phyloP scores from a whole-genome alignment of 2,797 vertebrate species.

The Acrocephalus scirpaceus region DNA sequence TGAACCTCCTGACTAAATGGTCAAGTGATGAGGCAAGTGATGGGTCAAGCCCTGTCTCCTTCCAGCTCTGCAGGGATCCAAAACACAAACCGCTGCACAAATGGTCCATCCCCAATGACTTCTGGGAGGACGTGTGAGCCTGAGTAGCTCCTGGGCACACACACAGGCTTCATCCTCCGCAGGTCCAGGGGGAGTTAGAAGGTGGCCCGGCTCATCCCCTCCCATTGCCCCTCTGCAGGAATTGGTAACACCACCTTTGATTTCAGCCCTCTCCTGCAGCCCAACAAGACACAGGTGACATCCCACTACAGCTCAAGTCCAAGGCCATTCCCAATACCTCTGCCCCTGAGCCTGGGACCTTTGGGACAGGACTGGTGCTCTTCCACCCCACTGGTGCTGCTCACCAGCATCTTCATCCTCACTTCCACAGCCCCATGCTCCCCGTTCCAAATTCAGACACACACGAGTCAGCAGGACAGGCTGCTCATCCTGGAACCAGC shows the following conservation, averaged over 20 bases:
- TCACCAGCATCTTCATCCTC: background rate
- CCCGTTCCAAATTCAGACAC: background rate
- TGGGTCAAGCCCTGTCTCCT: background rate
- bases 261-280: background rate
- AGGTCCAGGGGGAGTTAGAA: background rate
- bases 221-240: fast-evolving
- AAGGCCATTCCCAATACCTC: background rate
- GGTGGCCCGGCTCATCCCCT: background rate
- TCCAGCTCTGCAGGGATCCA: background rate
- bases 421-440: background rate
- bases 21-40: background rate
- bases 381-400: background rate
- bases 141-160: background rate
- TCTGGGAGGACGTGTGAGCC: background rate
- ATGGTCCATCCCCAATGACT: fast-evolving
- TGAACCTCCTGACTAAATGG: background rate
- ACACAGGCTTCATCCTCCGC: background rate
- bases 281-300: background rate
- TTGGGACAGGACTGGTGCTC: background rate
- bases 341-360: no score
- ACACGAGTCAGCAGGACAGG: background rate
- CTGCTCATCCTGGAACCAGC: background rate
- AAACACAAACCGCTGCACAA: background rate
- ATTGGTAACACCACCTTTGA: background rate
- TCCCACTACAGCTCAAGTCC: no score